These are phyloP conservation scores for Drosophila leonis DNA, from an alignment of 2,888 invertebrate genomes.

Conservation along the genomic window DNA sequence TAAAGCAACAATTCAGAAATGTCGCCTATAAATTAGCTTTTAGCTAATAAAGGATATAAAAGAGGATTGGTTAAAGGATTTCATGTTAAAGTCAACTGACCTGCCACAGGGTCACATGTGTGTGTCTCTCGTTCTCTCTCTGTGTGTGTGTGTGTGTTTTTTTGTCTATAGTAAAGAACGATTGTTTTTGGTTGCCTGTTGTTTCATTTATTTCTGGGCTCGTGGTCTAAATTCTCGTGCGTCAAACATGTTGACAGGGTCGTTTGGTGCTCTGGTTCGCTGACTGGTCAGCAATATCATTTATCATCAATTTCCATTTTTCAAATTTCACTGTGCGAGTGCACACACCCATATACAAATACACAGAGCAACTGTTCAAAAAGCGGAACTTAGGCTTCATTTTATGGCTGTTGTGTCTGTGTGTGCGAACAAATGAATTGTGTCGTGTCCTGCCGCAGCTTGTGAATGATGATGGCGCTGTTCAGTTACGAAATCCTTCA, in stretches of 20 bases:
- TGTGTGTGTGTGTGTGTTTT: neutral
- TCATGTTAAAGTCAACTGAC: conserved; percentile 34
- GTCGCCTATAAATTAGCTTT: neutral
- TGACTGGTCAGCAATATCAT: conserved; percentile 74
- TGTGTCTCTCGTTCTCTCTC: accelerated
- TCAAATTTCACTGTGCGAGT: conserved; percentile 74
- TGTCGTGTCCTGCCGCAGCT: conserved; percentile 63
- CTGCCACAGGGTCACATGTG: conserved; percentile 37
- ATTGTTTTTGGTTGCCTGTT: conserved; percentile 29
- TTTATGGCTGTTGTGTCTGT: conserved; percentile 52
- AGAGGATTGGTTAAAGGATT: conserved; percentile 24
- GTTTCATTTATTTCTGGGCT: conserved; percentile 52
- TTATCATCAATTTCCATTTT: conserved; percentile 83
- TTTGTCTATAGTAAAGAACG: conserved; percentile 14
- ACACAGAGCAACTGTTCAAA: conserved; percentile 44
- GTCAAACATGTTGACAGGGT: conserved; percentile 76
- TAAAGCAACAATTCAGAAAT: neutral
- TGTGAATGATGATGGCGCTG: conserved; percentile 68
- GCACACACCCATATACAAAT: conserved; percentile 29
- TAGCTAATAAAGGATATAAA: neutral
- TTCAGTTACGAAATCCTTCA: conserved; percentile 42
- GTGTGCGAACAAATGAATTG: conserved; percentile 72
- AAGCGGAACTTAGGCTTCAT: conserved; percentile 44
- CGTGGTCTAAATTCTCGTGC: conserved; percentile 64
- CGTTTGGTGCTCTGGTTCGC: conserved; percentile 41